phyloP scores from a whole-genome alignment of 2,113 vertebrate species.

The Aegotheles bennettii region DNA sequence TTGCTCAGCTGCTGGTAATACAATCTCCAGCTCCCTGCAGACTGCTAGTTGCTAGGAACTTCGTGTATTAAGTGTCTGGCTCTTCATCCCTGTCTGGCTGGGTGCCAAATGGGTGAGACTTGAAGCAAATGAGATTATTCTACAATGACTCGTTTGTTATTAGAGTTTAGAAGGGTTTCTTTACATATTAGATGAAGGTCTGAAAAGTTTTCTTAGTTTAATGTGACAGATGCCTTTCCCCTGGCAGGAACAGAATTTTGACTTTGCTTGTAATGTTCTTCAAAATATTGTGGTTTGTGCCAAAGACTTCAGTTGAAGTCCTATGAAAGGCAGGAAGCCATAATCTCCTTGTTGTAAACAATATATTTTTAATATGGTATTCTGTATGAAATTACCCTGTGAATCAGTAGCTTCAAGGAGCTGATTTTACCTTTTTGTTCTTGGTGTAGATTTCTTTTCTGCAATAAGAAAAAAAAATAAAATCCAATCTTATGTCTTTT shows the following conservation, averaged over 20 bases:
- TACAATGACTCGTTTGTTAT: conserved; percentile 39
- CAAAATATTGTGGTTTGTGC: not conserved
- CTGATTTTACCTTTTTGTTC: not conserved
- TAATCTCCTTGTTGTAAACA: not conserved
- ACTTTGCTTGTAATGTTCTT: not conserved
- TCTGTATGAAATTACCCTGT: not conserved
- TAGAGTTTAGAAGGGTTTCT: conserved; percentile 17
- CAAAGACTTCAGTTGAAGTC: not conserved
- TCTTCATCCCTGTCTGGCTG: not conserved
- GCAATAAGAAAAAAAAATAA: not conserved
- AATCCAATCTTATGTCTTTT: not conserved
- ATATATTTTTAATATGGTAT: not conserved
- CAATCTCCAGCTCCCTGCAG: not conserved
- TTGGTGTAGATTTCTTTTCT: not conserved
- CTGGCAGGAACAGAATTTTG: not conserved
- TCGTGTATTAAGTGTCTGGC: conserved; percentile 22
- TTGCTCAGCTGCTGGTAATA: conserved; percentile 3
- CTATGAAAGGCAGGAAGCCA: not conserved
- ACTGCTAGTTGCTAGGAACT: conserved; percentile 31
- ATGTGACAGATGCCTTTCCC: conserved; percentile 5
- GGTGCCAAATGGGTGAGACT: conserved; percentile 14
- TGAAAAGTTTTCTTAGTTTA: conserved; percentile 26
- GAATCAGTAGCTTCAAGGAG: not conserved
- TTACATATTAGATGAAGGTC: not conserved
- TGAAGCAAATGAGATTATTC: conserved; percentile 32